A percentile compares a stretch with the other conserved stretches of the same genome.
Evolutionary conservation across 2,797 vertebrate species (phyloP).

Genomic region (Mionectes olivaceus): DNA sequence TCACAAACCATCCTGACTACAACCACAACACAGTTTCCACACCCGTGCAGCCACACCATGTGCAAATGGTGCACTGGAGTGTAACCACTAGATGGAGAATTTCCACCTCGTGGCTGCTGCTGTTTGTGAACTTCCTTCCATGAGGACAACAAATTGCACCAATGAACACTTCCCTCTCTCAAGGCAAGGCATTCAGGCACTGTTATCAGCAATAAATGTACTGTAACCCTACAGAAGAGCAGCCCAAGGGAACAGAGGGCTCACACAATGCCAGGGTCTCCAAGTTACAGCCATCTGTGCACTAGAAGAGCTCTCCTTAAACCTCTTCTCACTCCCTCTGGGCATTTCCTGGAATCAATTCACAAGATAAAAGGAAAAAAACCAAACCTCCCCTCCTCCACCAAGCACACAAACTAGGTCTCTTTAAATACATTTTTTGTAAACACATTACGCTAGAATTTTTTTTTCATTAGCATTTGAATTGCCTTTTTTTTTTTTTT

Average conservation of each 20-base stretch:
- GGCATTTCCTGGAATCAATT: neutral
- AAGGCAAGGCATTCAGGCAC: neutral
- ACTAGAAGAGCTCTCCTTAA: neutral
- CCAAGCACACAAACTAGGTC: conserved; percentile 33
- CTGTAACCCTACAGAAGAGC: neutral
- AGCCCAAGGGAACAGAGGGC: neutral
- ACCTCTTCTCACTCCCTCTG: neutral
- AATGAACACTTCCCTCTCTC: neutral
- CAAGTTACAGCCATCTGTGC: rapidly evolving
- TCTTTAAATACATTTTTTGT: conserved; percentile 1
- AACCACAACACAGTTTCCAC: neutral
- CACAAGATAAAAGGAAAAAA: neutral
- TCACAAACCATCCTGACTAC: neutral
- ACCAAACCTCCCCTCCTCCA: neutral
- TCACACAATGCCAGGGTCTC: neutral
- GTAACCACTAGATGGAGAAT: neutral
- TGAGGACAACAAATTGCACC: neutral
- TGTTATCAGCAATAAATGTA: neutral
- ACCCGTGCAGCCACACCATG: neutral
- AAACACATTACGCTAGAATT: neutral
- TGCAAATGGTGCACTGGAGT: neutral
- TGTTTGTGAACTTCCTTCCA: neutral
- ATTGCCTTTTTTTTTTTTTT: neutral
- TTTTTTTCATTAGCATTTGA: conserved; percentile 30
- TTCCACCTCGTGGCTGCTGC: neutral